These are phyloP conservation scores for Saccostrea cuccullata DNA, from an alignment of 1,140 invertebrate genomes.

Conservation along the genomic window DNA sequence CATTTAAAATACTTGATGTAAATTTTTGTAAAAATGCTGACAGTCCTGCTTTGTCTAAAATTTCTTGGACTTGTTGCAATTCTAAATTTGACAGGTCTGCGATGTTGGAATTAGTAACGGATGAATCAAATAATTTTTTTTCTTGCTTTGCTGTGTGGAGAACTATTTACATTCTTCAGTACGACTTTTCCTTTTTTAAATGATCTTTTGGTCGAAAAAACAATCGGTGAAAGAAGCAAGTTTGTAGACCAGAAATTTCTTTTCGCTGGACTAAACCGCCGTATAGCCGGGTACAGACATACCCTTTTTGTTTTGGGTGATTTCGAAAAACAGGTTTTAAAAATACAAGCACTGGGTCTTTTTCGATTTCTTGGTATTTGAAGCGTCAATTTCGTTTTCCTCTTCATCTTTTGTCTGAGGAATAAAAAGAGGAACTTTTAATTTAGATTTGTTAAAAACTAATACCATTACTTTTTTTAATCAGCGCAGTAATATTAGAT, in stretches of 20 bases:
- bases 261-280: background rate
- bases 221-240: background rate
- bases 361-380: background rate
- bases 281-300: background rate
- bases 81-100: background rate
- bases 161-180: background rate
- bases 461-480: no score
- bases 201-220: background rate
- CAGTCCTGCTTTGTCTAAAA: background rate
- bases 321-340: background rate
- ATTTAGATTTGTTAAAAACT: no score
- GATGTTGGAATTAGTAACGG: background rate
- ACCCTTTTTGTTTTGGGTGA: background rate
- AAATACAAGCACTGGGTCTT: background rate
- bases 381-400: background rate
- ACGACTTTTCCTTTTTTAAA: background rate
- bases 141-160: background rate
- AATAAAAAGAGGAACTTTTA: no score
- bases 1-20: no score
- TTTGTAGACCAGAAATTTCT: background rate
- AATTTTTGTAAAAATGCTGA: background rate
- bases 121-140: background rate
- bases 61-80: background rate
- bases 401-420: no score
- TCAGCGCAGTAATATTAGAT: no score